phyloP scores from a whole-genome alignment of 2,888 invertebrate species.

The Eristalinus aeneus region DNA sequence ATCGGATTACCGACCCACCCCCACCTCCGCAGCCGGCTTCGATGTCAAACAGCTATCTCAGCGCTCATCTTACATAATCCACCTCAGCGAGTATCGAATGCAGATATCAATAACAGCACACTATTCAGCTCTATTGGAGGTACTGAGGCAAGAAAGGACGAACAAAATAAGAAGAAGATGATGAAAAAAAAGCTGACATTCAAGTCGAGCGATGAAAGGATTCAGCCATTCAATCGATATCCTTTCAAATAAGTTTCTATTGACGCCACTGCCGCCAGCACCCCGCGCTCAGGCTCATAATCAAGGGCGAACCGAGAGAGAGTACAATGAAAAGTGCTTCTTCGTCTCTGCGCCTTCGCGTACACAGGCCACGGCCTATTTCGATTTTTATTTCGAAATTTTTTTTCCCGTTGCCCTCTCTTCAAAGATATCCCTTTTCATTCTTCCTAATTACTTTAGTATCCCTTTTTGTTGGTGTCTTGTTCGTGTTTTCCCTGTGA shows the following conservation, averaged over 20 bases:
- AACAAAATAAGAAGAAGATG: neutral
- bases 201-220: conserved; percentile 31
- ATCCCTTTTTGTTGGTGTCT: neutral
- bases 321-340: neutral
- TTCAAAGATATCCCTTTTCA: neutral
- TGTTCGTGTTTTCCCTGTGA: neutral
- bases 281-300: neutral
- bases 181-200: conserved; percentile 18
- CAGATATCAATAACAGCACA: neutral
- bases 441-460: neutral
- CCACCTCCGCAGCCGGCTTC: neutral
- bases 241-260: conserved; percentile 37
- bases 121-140: neutral
- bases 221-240: conserved; percentile 45
- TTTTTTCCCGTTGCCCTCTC: neutral
- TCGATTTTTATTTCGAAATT: neutral
- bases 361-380: neutral
- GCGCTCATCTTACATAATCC: neutral
- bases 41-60: neutral
- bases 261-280: neutral
- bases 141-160: neutral
- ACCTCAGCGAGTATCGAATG: neutral
- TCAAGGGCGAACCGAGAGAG: neutral
- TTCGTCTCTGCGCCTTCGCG: too few species aligned
- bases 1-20: neutral